Base-by-base conservation (phyloP, 2,797 vertebrate species). In the Huso huso region DNA sequence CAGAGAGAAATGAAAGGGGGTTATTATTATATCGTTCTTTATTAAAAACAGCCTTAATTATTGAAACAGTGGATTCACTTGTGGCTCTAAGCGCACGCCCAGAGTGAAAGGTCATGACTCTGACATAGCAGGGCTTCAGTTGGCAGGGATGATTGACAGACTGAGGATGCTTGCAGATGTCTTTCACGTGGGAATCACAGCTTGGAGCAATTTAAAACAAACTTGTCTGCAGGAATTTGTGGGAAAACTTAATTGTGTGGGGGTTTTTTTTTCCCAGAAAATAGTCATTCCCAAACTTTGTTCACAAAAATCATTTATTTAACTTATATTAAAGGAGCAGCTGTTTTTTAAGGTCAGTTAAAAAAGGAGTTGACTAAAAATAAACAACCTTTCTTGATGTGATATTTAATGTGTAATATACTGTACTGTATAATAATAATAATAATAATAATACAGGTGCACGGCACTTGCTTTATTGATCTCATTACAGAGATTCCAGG, bases 111-210 rank as follows among this genome's bases (percentile, higher is more conserved):
- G 93, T 93, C 92, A 64, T 74, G 89, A 90, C 93, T 90, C 71
- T 83, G 77, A 85, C 90, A 93, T 94, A 91, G 90, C 89, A 82
- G 76, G 77, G 82, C 82, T 86, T 86, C 82, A 86, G 87, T 78
- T 85, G 88, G 87, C 81, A 81, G 78, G 37, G 70, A 77, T 95
- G 93, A 97, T 91, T 96, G 95, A 93, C 93, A 93, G 88, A 81
- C 85, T 85, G 84, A 93, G 91, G 90, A 92, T 92, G 88, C 81
- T 83, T 79, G 80, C 79, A 86, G 89, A 89, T 93, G 93, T 85
- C 86, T 94, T 97, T 96, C 93, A 95, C 91, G 77, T 95, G 94
- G 94, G 94, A 95, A 95, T 94, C 93, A 89, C 91, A 93, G 93
- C 89, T 94, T 94, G 91, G 84, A 89, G 86, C 86, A 85, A 87